Base-by-base conservation (phyloP, 2,888 invertebrate species). In the Hirtodrosophila trivittata region DNA sequence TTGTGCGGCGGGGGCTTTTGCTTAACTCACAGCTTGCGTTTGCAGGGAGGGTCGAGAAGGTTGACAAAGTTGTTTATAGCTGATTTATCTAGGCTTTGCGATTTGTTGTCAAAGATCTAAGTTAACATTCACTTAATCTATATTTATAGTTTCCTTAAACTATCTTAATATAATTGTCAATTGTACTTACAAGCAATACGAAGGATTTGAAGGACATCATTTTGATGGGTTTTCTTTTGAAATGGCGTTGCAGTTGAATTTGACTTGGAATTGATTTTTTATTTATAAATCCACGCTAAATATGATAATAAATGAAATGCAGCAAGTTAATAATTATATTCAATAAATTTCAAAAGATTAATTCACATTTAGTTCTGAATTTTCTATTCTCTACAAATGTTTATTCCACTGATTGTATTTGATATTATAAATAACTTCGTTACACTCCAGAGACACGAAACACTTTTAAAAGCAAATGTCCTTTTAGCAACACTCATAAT, bases 121-220 rank as follows among this genome's bases (percentile, higher is more conserved):
- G 39, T 26, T 35, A 26, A 42, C 21, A 50, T 28, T 5, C 28
- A 28, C 1, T 1, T 28, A 21, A 21, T 21, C 5, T 21, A 21
- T 21, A 21, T 21, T 21, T 21, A 21, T 21, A 21, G 18, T 21
- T 21, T 21, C 2, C 3, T 21, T 21, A 21, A 21, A 21, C 3
- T 3, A 21, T 21, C n/a, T n/a, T n/a, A n/a, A n/a, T n/a, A n/a
- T n/a, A n/a, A n/a, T 43, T 41, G 4, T 9, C 2, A n/a, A 57
- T 5, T 21, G 18, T 87, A 86, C 86, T 86, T 66, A 86, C 86
- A 70, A 84, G 66, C 65, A 76, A 50, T 52, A 70, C 62, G 73
- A 80, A 66, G 26, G 80, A 68, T 68, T 86, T 84, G 47, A 76
- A 70, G 68, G 82, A 86, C 75, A 80, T 72, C 86, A 86, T 86